These are phyloP conservation scores for Sphaeramia orbicularis DNA, from an alignment of 2,797 vertebrate species.

Conservation along the genomic window DNA sequence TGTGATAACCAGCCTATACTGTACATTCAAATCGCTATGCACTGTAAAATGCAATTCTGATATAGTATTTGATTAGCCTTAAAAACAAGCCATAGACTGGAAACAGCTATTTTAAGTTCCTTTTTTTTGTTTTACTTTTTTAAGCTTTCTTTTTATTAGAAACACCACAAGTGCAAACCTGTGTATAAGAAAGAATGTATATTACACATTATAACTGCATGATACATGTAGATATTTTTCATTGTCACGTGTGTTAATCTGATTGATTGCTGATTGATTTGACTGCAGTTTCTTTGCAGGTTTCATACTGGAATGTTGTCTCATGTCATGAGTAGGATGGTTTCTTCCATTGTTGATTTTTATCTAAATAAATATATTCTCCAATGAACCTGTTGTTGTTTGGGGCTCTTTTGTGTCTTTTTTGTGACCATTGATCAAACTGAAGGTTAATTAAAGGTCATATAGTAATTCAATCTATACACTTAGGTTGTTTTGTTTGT, in stretches of 20 bases:
- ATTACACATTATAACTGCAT: slow-evolving; percentile 42
- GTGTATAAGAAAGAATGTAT: slow-evolving; percentile 72
- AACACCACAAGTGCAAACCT: slow-evolving; percentile 86
- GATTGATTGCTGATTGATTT: slow-evolving; percentile 46
- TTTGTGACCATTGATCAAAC: slow-evolving; percentile 18
- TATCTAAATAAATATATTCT: slow-evolving; percentile 81
- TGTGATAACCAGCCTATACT: slow-evolving; percentile 32
- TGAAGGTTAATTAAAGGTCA: slow-evolving; percentile 33
- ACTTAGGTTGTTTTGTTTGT: no score
- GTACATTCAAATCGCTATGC: slow-evolving; percentile 44
- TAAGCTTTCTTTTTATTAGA: slow-evolving; percentile 39
- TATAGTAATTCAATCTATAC: slow-evolving; percentile 6
- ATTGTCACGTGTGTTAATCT: slow-evolving; percentile 46
- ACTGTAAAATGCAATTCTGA: slow-evolving; percentile 43
- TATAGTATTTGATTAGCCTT: slow-evolving; percentile 42
- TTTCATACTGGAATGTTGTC: slow-evolving; percentile 42
- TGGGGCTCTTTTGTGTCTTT: slow-evolving; percentile 7
- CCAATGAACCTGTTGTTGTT: slow-evolving; percentile 44
- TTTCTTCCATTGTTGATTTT: slow-evolving; percentile 69
- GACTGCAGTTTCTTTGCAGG: slow-evolving; percentile 63
- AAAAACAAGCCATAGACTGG: slow-evolving; percentile 64
- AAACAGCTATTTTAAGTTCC: slow-evolving; percentile 52
- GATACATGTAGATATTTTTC: slow-evolving; percentile 63
- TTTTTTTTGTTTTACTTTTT: slow-evolving; percentile 25
- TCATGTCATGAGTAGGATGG: slow-evolving; percentile 24